Evolutionary conservation across 2,888 invertebrate species (phyloP), one percentile per base, ranked within the genome.

Genomic region (Gonocerus acuteangulatus): DNA sequence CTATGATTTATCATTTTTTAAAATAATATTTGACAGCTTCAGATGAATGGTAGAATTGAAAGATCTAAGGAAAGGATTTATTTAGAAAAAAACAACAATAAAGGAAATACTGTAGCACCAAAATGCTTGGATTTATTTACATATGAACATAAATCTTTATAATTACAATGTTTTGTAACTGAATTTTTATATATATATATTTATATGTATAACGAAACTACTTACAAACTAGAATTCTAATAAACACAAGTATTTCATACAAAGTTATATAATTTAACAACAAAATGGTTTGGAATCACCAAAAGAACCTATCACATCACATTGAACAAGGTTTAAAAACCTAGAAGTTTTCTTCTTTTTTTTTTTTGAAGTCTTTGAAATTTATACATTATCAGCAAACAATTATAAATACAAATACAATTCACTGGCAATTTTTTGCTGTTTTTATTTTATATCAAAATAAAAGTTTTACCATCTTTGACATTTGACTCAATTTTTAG

Each of bases 31-130:
- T n/a, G n/a, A n/a, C n/a, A n/a, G n/a, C n/a, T n/a, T n/a, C n/a
- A n/a, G n/a, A n/a, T n/a, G n/a, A n/a, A n/a, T n/a, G n/a, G n/a
- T n/a, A n/a, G n/a, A n/a, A n/a, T n/a, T n/a, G n/a, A n/a, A n/a
- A n/a, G n/a, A n/a, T n/a, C n/a, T n/a, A n/a, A n/a, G n/a, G n/a
- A n/a, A n/a, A n/a, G n/a, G n/a, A n/a, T n/a, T n/a, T n/a, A n/a
- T n/a, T n/a, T n/a, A n/a, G n/a, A 27, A 18, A 62, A 22, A 62
- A 42, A 21, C 18, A 52, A 45, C 36, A 42, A 52, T 39, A 49
- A 36, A 42, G 59, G 39, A 60, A 62, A 52, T 62, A 52, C 59
- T 57, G 52, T 62, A 62, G 62, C 62, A 62, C 62, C 62, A 62
- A 45, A 62, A 52, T 52, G 54, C 60, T 59, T 11, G 42, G 36